phyloP scores from a whole-genome alignment of 2,888 invertebrate genomes.

The Catocala nupta region DNA sequence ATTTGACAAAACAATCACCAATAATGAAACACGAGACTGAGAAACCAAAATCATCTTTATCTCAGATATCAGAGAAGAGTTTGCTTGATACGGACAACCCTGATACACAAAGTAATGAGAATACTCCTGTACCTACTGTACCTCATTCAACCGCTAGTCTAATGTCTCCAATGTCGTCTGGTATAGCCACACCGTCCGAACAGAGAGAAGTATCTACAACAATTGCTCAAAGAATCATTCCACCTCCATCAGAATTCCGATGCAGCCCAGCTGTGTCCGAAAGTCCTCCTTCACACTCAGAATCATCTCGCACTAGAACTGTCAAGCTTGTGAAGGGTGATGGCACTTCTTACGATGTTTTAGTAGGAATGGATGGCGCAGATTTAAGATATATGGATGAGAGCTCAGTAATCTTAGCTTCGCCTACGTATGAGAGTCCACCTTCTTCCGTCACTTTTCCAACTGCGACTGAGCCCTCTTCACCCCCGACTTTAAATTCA shows the following conservation, averaged over 20 bases:
- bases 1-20: slow-evolving; percentile 69
- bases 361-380: slow-evolving; percentile 94
- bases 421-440: slow-evolving; percentile 93
- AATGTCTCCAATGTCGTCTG: slow-evolving; percentile 77
- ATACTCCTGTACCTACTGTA: slow-evolving; percentile 67
- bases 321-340: slow-evolving; percentile 87
- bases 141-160: slow-evolving; percentile 71
- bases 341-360: slow-evolving; percentile 90
- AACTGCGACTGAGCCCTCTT: slow-evolving; percentile 88
- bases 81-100: slow-evolving; percentile 88
- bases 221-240: slow-evolving; percentile 90
- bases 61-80: slow-evolving; percentile 89
- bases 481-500: slow-evolving; percentile 85
- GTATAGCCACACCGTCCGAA: slow-evolving; percentile 79
- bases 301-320: slow-evolving; percentile 85
- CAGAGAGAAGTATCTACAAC: slow-evolving; percentile 80
- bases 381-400: slow-evolving; percentile 97
- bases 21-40: slow-evolving; percentile 73
- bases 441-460: slow-evolving; percentile 89
- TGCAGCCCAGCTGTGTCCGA: slow-evolving; percentile 90
- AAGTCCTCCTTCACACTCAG: slow-evolving; percentile 87
- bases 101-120: slow-evolving; percentile 69
- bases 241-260: slow-evolving; percentile 91
- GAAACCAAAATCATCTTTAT: slow-evolving; percentile 82
- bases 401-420: slow-evolving; percentile 93